A percentile compares a stretch with the other conserved stretches of the same genome.
These are phyloP conservation scores for Drosophila koepferae DNA, from an alignment of 2,888 invertebrate genomes.

Conservation along the genomic window DNA sequence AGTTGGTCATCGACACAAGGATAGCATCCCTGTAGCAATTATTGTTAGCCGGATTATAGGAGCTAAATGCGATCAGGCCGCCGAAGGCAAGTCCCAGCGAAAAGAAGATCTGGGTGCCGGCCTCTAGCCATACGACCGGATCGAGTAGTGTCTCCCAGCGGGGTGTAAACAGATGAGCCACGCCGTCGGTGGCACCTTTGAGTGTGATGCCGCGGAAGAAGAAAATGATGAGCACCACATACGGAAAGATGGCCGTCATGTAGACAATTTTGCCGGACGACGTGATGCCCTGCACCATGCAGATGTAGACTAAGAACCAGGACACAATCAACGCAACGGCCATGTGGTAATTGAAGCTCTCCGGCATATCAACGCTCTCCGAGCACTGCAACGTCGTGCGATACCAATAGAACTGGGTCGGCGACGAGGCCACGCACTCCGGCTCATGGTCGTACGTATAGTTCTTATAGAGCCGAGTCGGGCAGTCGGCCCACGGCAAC, in stretches of 20 bases:
- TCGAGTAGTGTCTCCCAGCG: constrained; percentile 96
- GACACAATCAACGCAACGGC: constrained; percentile 93
- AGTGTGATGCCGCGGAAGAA: constrained; percentile 97
- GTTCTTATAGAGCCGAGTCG: constrained; percentile 92
- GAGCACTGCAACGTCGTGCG: constrained; percentile 96
- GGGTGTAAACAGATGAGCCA: constrained; percentile 95
- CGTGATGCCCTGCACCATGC: constrained; percentile 99
- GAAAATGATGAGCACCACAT: constrained; percentile 97
- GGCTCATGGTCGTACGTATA: constrained; percentile 92
- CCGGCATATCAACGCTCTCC: constrained; percentile 93
- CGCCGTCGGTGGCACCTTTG: constrained; percentile 92
- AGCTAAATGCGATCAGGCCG: constrained; percentile 95
- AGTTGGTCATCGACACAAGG: constrained; percentile 96
- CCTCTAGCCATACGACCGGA: constrained; percentile 98
- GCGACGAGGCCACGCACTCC: constrained; percentile 93
- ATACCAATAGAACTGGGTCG: constrained; percentile 98
- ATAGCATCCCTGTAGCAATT: constrained; percentile 98
- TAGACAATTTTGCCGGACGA: constrained; percentile 98
- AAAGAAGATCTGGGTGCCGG: constrained; percentile 99
- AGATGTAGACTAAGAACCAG: constrained; percentile 97
- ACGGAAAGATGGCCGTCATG: constrained; percentile 98
- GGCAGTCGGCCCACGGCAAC: constrained; percentile 96
- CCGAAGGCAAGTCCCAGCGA: constrained; percentile 98
- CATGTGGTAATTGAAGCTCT: constrained; percentile 96
- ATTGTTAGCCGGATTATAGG: constrained; percentile 98